Evolutionary conservation across 2,888 invertebrate species (phyloP).

Genomic region (Cheilosia vulpina): DNA sequence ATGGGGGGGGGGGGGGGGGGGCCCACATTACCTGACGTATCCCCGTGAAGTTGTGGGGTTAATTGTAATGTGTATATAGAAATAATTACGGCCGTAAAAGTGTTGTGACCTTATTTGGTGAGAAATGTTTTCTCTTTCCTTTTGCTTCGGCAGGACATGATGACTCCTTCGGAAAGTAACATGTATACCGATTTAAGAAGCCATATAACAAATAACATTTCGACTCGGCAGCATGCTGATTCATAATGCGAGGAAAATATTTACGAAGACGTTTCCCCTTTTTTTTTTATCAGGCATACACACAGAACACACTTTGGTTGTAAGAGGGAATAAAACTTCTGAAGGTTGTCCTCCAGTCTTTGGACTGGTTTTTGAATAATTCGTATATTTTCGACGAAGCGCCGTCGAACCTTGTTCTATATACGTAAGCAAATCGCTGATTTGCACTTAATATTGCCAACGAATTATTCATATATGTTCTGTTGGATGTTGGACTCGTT

Average conservation of each 20-base stretch:
- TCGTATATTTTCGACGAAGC: background rate
- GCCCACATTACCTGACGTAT: background rate
- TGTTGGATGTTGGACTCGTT: background rate
- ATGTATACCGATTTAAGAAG: slow-evolving; percentile 32
- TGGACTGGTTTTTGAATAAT: background rate
- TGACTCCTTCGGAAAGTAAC: slow-evolving; percentile 53
- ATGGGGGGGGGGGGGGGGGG: background rate
- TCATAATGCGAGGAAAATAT: slow-evolving; percentile 41
- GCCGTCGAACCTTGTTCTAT: background rate
- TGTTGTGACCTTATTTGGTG: slow-evolving; percentile 72
- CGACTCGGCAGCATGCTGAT: slow-evolving; percentile 54
- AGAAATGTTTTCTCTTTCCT: slow-evolving; percentile 10
- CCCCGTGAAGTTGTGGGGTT: slow-evolving; percentile 50
- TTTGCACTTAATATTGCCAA: slow-evolving; percentile 36
- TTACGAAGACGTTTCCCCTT: slow-evolving; percentile 46
- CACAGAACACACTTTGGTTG: background rate
- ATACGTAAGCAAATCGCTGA: background rate
- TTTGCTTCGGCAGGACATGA: slow-evolving; percentile 4
- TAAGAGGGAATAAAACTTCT: background rate
- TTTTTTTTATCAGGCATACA: background rate
- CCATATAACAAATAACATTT: slow-evolving; percentile 38
- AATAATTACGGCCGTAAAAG: slow-evolving; percentile 74
- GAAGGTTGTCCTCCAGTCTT: background rate
- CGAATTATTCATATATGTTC: slow-evolving; percentile 61
- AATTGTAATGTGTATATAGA: slow-evolving; percentile 74